These are phyloP conservation scores for Drosophila watanabei DNA, from an alignment of 1,140 invertebrate species.

Conservation along the genomic window DNA sequence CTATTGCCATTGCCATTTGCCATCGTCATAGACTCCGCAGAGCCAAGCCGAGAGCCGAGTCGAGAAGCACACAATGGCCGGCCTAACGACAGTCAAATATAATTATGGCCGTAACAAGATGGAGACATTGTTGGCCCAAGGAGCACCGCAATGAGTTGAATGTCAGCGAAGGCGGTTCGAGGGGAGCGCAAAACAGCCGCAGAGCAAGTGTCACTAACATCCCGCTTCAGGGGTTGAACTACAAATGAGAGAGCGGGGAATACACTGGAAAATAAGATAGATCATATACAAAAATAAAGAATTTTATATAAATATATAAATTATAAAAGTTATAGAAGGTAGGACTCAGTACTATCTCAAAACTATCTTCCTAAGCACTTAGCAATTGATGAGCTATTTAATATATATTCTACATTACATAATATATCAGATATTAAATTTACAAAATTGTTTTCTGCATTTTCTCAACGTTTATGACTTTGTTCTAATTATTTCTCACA, in stretches of 20 bases:
- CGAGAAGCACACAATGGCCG: slow-evolving; percentile 36
- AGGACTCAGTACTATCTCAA: too few species aligned
- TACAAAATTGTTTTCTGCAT: background rate
- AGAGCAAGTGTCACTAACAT: slow-evolving; percentile 65
- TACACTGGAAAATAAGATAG: too few species aligned
- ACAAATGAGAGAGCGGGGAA: slow-evolving; percentile 16
- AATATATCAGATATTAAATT: too few species aligned
- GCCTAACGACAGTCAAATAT: slow-evolving; percentile 78
- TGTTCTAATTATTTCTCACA: background rate
- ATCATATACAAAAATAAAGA: too few species aligned
- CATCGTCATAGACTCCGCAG: slow-evolving; percentile 19
- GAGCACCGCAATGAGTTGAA: slow-evolving; percentile 44
- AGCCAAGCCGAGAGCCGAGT: background rate
- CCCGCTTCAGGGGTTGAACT: slow-evolving; percentile 42
- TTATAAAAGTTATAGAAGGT: too few species aligned
- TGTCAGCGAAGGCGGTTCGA: slow-evolving; percentile 4
- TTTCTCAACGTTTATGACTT: background rate
- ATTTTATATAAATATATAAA: too few species aligned
- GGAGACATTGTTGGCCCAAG: slow-evolving; percentile 67
- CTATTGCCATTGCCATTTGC: slow-evolving; percentile 25
- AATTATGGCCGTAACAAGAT: slow-evolving; percentile 79
- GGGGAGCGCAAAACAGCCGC: slow-evolving; percentile 51
- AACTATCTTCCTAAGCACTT: too few species aligned
- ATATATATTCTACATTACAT: background rate
- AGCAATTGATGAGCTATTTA: fast-evolving